phyloP scores from a whole-genome alignment of 64 coral and sea anemone species.

The Catalaphyllia jardinei region DNA sequence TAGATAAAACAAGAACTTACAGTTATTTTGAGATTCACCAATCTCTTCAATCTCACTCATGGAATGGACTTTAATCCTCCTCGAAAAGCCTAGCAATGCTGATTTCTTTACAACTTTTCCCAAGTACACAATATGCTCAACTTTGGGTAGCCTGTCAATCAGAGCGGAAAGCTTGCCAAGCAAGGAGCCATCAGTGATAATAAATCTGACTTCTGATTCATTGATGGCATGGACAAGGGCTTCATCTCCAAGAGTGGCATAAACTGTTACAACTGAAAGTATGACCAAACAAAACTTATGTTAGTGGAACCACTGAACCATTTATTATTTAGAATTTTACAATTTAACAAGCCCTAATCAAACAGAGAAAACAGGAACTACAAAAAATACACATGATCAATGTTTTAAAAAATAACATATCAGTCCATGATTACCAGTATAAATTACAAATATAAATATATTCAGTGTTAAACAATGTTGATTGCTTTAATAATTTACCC shows the following conservation, averaged over 20 bases:
- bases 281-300: not conserved
- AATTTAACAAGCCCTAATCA: too few relatives aligned
- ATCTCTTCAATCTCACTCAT: conserved; percentile 90
- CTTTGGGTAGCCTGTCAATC: conserved; percentile 61
- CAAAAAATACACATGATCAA: too few relatives aligned
- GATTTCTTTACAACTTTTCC: conserved; percentile 74
- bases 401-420: too few relatives aligned
- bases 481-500: too few relatives aligned
- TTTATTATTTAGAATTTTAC: too few relatives aligned
- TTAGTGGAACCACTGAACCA: too few relatives aligned
- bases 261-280: conserved; percentile 90
- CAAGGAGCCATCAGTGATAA: conserved; percentile 85
- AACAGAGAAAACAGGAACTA: not conserved
- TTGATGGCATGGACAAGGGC: conserved; percentile 88
- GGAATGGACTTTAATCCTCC: conserved; percentile 75
- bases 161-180: conserved; percentile 69
- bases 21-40: conserved; percentile 75
- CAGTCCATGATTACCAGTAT: too few relatives aligned
- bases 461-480: too few relatives aligned
- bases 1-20: conserved; percentile 52
- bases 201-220: conserved; percentile 88
- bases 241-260: conserved; percentile 96
- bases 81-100: conserved; percentile 64
- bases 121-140: conserved; percentile 86
- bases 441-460: too few relatives aligned